phyloP scores from a whole-genome alignment of 2,113 vertebrate genomes.

The Dipodomys merriami region DNA sequence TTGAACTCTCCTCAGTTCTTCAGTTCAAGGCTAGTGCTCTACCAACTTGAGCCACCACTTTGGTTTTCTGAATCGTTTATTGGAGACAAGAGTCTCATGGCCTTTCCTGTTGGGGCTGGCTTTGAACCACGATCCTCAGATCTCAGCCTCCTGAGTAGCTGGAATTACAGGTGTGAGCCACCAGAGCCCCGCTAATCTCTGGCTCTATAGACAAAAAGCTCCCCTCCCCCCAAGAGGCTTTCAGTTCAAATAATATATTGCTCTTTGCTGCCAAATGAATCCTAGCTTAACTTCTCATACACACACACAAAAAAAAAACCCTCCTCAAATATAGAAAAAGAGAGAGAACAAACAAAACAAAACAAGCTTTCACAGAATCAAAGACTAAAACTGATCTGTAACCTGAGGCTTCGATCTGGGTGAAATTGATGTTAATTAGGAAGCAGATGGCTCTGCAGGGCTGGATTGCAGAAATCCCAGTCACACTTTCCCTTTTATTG shows the following conservation, averaged over 20 bases:
- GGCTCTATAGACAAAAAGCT: conserved; percentile 37
- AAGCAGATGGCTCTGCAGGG: conserved; percentile 22
- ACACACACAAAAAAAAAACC: neutral
- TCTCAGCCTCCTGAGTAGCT: too few species aligned
- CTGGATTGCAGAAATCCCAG: conserved; percentile 39
- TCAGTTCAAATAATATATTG: conserved; percentile 49
- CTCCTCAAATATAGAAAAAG: neutral
- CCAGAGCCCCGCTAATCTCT: neutral
- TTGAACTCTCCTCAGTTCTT: too few species aligned
- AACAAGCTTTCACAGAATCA: conserved; percentile 45
- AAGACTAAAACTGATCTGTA: conserved; percentile 39
- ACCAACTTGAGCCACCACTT: too few species aligned
- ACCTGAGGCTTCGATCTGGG: conserved; percentile 16
- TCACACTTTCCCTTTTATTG: conserved; percentile 51
- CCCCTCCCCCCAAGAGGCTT: neutral
- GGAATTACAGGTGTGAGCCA: too few species aligned
- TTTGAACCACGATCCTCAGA: too few species aligned
- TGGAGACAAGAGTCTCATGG: too few species aligned
- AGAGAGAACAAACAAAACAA: neutral
- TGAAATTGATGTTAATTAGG: conserved; percentile 46
- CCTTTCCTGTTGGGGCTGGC: too few species aligned
- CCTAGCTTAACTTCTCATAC: conserved; percentile 1
- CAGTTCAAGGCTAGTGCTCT: too few species aligned
- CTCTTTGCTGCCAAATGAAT: conserved; percentile 37
- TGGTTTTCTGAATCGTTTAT: too few species aligned